Evolutionary conservation across 2,113 vertebrate species (phyloP).

Genomic region (Clarias gariepinus): DNA sequence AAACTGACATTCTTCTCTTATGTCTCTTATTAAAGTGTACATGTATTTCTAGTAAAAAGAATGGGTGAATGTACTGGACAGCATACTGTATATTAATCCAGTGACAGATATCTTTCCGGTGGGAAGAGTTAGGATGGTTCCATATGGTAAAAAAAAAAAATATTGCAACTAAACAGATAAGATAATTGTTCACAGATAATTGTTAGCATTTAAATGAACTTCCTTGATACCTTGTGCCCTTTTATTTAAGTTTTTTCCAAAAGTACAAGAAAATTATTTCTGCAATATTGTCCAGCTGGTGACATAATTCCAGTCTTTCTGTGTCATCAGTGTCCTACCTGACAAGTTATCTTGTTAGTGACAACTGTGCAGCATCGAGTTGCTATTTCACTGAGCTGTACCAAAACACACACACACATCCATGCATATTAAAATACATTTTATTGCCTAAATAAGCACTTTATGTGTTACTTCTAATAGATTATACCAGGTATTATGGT

Average conservation of each 20-base stretch:
- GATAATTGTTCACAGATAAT: neutral
- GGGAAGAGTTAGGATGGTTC: neutral
- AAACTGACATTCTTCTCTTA: neutral
- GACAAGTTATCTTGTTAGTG: neutral
- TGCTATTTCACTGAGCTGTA: neutral
- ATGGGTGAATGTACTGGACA: neutral
- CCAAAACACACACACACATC: neutral
- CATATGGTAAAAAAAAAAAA: neutral
- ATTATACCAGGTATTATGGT: neutral
- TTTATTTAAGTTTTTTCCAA: neutral
- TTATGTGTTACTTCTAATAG: neutral
- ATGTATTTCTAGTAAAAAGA: neutral
- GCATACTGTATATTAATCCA: neutral
- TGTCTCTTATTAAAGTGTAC: neutral
- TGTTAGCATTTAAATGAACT: neutral
- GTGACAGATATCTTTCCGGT: neutral
- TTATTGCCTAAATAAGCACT: neutral
- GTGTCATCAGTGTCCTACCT: neutral
- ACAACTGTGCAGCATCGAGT: neutral
- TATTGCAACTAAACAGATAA: neutral
- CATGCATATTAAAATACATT: neutral
- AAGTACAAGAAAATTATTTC: neutral
- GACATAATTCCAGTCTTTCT: neutral
- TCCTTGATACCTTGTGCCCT: neutral
- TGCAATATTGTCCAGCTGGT: neutral